Evolutionary conservation across 2,113 vertebrate genomes (phyloP).

Genomic region (Platycercus adscitus): DNA sequence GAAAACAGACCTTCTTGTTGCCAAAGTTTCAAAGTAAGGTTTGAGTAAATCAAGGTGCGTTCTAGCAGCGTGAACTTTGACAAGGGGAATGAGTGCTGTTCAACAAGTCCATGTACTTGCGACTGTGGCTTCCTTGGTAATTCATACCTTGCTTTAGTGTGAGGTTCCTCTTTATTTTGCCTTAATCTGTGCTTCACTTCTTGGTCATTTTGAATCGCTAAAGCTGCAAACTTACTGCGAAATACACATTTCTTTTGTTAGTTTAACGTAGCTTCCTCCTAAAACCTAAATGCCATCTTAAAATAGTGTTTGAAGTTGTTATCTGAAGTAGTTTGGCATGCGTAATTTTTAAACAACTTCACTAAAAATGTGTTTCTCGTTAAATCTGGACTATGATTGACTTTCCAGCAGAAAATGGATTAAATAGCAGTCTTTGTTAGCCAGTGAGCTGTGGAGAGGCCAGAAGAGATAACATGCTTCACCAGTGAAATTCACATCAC

Average conservation of each 20-base stretch:
- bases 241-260: fast-evolving
- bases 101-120: fast-evolving
- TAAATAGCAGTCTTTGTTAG: not conserved
- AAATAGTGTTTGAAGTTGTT: not conserved
- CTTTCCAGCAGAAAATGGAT: not conserved
- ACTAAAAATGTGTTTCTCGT: not conserved
- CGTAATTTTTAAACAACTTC: not conserved
- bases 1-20: not conserved
- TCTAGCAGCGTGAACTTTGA: too few species aligned
- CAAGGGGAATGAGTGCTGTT: not conserved
- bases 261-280: not conserved
- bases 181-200: fast-evolving
- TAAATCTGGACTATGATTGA: not conserved
- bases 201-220: not conserved
- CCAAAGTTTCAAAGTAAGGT: not conserved
- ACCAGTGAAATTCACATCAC: not conserved
- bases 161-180: not conserved
- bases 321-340: not conserved
- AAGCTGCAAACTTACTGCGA: not conserved
- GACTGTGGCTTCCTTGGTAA: not conserved
- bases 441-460: not conserved
- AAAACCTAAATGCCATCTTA: not conserved
- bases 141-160: not conserved
- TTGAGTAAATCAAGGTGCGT: not conserved
- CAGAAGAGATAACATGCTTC: not conserved